Percentiles rank a stretch among this genome's conserved stretches.
Conservation (phyloP, 2,797 vertebrate species). For the Avahi laniger region DNA sequence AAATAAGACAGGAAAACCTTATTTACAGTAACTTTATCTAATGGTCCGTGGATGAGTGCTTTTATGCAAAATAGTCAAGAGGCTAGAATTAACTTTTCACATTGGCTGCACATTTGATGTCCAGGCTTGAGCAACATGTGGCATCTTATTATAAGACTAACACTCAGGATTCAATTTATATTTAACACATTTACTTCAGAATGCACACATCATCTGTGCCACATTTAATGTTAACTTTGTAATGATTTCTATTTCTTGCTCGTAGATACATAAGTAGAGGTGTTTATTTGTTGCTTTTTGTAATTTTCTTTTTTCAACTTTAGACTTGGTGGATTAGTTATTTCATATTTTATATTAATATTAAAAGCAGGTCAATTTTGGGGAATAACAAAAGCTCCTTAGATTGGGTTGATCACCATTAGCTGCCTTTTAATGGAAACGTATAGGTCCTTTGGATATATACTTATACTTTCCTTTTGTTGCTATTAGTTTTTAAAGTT, state of each 20-base stretch:
- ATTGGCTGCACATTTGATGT: conserved; percentile 85
- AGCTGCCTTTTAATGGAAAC: conserved; percentile 75
- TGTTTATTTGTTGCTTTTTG: conserved; percentile 63
- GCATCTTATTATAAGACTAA: conserved; percentile 80
- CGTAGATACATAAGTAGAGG: conserved; percentile 36
- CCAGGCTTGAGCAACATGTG: conserved; percentile 79
- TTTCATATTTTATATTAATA: conserved; percentile 69
- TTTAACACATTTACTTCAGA: conserved; percentile 74
- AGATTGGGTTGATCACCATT: conserved; percentile 70
- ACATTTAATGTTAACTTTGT: conserved; percentile 69
- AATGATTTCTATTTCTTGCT: conserved; percentile 75
- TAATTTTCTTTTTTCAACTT: conserved; percentile 64
- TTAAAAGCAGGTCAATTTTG: conserved; percentile 76
- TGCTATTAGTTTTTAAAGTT: conserved; percentile 19
- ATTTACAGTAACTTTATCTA: conserved; percentile 87
- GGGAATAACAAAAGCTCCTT: conserved; percentile 59
- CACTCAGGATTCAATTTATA: conserved; percentile 74
- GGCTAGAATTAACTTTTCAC: conserved; percentile 88
- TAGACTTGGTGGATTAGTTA: conserved; percentile 70
- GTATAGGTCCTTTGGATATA: conserved; percentile 70
- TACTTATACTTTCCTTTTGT: conserved; percentile 7
- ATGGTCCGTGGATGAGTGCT: conserved; percentile 87
- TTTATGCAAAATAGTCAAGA: conserved; percentile 87
- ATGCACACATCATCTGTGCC: conserved; percentile 59
- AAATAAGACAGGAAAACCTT: conserved; percentile 86